Percentiles rank a stretch among this genome's conserved stretches.
These are phyloP conservation scores for Zaprionus kolodkinae DNA, from an alignment of 1,140 invertebrate species.

Conservation along the genomic window DNA sequence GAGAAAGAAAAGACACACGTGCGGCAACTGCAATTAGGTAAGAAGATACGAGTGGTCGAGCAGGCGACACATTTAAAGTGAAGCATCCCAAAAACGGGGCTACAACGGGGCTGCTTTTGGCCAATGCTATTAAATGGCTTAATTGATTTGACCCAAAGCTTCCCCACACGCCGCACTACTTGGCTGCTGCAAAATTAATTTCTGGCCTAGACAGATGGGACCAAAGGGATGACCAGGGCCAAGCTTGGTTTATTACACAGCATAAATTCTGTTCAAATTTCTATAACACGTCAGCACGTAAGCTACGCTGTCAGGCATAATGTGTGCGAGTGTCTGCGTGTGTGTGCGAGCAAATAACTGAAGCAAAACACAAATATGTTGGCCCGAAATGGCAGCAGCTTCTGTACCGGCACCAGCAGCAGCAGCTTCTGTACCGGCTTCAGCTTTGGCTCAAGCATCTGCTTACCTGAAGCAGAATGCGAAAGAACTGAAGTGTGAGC, in stretches of 20 bases:
- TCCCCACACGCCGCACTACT: background rate
- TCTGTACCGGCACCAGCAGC: background rate
- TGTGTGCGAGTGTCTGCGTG: constrained; percentile 23
- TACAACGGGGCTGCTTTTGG: constrained; percentile 19
- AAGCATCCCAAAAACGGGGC: constrained; percentile 15
- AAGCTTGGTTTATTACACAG: constrained; percentile 50
- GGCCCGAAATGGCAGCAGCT: constrained; percentile 36
- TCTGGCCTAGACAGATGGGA: constrained; percentile 37
- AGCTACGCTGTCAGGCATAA: constrained; percentile 51
- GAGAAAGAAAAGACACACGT: constrained; percentile 39
- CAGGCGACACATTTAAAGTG: constrained; percentile 29
- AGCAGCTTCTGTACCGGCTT: constrained; percentile 9
- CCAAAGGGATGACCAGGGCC: constrained; percentile 18
- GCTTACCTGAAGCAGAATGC: constrained; percentile 45
- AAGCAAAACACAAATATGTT: constrained; percentile 57
- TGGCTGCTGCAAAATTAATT: constrained; percentile 54
- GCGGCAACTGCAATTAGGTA: constrained; percentile 51
- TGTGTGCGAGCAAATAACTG: constrained; percentile 37
- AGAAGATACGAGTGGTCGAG: background rate
- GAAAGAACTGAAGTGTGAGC: constrained; percentile 57
- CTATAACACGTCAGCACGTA: constrained; percentile 57
- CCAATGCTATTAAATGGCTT: constrained; percentile 61
- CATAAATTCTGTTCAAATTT: constrained; percentile 73
- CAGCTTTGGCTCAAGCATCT: constrained; percentile 22
- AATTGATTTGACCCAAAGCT: constrained; percentile 56